These are phyloP conservation scores for Cheilosia vulpina DNA, from an alignment of 2,888 invertebrate species.

Conservation along the genomic window DNA sequence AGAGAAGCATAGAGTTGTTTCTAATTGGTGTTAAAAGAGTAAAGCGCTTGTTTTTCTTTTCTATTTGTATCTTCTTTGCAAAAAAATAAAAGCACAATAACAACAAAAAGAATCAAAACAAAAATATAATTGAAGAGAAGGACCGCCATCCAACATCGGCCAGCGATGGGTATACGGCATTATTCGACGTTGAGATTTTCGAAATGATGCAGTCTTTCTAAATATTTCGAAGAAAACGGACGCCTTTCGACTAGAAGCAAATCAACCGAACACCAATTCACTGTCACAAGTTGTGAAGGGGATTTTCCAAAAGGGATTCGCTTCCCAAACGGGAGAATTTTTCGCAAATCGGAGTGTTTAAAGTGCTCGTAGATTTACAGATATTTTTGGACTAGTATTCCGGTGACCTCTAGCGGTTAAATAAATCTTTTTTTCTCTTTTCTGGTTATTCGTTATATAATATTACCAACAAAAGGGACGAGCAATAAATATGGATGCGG, in stretches of 20 bases:
- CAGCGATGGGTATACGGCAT: slow-evolving; percentile 28
- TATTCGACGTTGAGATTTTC: slow-evolving; percentile 57
- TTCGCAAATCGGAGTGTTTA: neutral
- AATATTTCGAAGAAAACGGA: slow-evolving; percentile 70
- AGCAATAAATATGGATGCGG: slow-evolving; percentile 80
- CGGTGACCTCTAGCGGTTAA: slow-evolving; percentile 44
- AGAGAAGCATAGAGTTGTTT: slow-evolving; percentile 12
- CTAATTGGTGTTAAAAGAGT: slow-evolving; percentile 59
- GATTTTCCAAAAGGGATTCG: slow-evolving; percentile 30
- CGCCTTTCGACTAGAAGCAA: slow-evolving; percentile 32
- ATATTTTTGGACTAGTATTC: slow-evolving; percentile 23
- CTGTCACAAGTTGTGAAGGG: slow-evolving; percentile 5
- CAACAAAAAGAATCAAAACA: slow-evolving; percentile 60
- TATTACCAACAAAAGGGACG: slow-evolving; percentile 35
- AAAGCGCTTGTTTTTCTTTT: slow-evolving; percentile 18
- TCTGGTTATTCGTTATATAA: slow-evolving; percentile 78
- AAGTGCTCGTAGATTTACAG: neutral
- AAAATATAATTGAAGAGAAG: slow-evolving; percentile 59
- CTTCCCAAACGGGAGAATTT: slow-evolving; percentile 21
- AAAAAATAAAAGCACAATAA: slow-evolving; percentile 10
- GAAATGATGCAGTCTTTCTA: slow-evolving; percentile 69
- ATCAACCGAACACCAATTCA: neutral
- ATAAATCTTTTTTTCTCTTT: neutral
- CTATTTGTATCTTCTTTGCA: slow-evolving; percentile 36
- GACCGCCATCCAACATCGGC: slow-evolving; percentile 41